phyloP scores from a whole-genome alignment of 2,888 invertebrate genomes.

The Volucella inflata region DNA sequence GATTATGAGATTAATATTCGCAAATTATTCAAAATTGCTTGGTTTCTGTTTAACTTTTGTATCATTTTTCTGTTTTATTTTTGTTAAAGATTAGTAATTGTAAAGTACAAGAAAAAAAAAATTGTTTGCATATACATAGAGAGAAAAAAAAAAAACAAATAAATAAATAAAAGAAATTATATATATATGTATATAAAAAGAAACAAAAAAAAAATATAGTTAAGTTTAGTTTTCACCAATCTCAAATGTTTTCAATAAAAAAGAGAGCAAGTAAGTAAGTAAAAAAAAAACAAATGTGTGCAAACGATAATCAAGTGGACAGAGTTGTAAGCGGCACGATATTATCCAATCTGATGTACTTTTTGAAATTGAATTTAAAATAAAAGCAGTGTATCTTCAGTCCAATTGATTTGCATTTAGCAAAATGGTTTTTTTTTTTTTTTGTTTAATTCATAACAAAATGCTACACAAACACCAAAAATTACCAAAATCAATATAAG shows the following conservation, averaged over 20 bases:
- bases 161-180: constrained; percentile 49
- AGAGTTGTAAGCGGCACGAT: constrained; percentile 16
- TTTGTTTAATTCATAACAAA: constrained; percentile 78
- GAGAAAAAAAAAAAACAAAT: constrained; percentile 54
- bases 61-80: constrained; percentile 28
- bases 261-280: constrained; percentile 73
- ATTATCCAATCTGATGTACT: background rate
- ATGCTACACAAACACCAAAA: constrained; percentile 81
- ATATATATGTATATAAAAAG: constrained; percentile 70
- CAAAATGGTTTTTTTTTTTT: constrained; percentile 57
- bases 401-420: constrained; percentile 66
- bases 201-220: constrained; percentile 59
- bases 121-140: constrained; percentile 70
- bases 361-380: background rate
- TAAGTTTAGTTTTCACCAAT: constrained; percentile 75
- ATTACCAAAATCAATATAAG: constrained; percentile 76
- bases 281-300: constrained; percentile 53
- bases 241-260: constrained; percentile 75
- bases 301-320: constrained; percentile 67
- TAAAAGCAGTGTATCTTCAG: constrained; percentile 36
- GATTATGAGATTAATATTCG: constrained; percentile 69
- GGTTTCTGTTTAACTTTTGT: constrained; percentile 29
- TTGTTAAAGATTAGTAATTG: constrained; percentile 67
- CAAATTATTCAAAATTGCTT: constrained; percentile 62
- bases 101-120: constrained; percentile 52